Percentiles rank a stretch among this genome's conserved stretches.
Evolutionary conservation across 2,888 invertebrate genomes (phyloP).

Genomic region (Drosophila robusta): DNA sequence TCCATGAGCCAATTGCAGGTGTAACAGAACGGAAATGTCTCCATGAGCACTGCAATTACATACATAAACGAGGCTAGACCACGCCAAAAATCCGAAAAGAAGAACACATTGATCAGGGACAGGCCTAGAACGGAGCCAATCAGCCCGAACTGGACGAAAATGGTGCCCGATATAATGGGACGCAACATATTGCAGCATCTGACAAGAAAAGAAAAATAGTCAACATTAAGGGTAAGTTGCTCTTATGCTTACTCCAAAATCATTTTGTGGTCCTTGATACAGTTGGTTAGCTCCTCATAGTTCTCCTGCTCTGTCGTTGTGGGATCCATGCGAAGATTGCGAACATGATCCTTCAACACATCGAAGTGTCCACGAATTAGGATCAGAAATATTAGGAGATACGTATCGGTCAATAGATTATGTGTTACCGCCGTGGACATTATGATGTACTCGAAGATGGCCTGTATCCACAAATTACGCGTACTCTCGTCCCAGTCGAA

Average conservation of each 20-base stretch:
- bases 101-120: constrained; percentile 60
- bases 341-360: constrained; percentile 55
- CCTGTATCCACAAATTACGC: constrained; percentile 45
- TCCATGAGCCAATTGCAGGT: constrained; percentile 58
- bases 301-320: constrained; percentile 44
- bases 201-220: too few species aligned
- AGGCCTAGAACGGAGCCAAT: constrained; percentile 60
- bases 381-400: constrained; percentile 50
- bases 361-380: constrained; percentile 60
- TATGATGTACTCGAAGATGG: constrained; percentile 45
- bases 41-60: constrained; percentile 45
- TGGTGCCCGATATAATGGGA: constrained; percentile 58
- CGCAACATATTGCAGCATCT: constrained; percentile 61
- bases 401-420: constrained; percentile 56
- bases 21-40: constrained; percentile 71
- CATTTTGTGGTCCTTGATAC: constrained; percentile 58
- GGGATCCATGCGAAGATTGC: constrained; percentile 49
- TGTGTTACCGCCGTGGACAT: constrained; percentile 57
- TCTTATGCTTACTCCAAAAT: constrained; percentile 40
- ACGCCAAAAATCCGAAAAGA: constrained; percentile 59
- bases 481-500: constrained; percentile 48
- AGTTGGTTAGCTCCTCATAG: constrained; percentile 56
- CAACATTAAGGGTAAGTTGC: too few species aligned
- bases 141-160: constrained; percentile 63
- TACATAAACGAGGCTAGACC: constrained; percentile 50